Evolutionary conservation across 2,113 vertebrate genomes (phyloP).

Genomic region (Origma solitaria): DNA sequence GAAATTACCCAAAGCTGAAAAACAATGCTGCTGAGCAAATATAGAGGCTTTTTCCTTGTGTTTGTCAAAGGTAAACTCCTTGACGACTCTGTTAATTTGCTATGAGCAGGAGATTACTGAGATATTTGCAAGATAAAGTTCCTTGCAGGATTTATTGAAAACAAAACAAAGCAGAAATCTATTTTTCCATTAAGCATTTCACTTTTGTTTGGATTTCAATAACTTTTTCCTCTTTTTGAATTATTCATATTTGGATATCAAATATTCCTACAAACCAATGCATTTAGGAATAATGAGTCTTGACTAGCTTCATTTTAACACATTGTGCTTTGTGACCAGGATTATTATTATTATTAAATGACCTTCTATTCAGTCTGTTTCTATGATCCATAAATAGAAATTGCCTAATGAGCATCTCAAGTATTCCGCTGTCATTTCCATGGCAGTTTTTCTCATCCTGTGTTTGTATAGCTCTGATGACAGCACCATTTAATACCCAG

Average conservation of each 20-base stretch:
- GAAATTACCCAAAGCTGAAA: not conserved
- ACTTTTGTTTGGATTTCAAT: not conserved
- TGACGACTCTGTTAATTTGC: not conserved
- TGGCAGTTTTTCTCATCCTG: not conserved
- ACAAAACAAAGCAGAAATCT: not conserved
- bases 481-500: not conserved
- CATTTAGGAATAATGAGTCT: conserved; percentile 7
- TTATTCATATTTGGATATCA: conserved; percentile 1
- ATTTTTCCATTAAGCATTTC: not conserved
- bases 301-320: conserved; percentile 1
- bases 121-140: not conserved
- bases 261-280: not conserved
- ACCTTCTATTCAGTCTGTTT: not conserved
- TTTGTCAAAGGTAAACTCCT: not conserved
- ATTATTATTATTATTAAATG: not conserved
- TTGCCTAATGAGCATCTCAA: not conserved
- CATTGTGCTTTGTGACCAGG: not conserved
- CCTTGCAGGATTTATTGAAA: not conserved
- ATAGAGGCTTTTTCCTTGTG: not conserved
- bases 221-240: not conserved
- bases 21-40: not conserved
- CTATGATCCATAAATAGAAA: not conserved
- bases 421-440: not conserved
- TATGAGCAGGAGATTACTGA: not conserved
- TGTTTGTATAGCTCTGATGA: not conserved